Evolutionary conservation across 1,140 invertebrate species (phyloP), one percentile per base, ranked within the genome.

Genomic region (Brachystomella parvula): DNA sequence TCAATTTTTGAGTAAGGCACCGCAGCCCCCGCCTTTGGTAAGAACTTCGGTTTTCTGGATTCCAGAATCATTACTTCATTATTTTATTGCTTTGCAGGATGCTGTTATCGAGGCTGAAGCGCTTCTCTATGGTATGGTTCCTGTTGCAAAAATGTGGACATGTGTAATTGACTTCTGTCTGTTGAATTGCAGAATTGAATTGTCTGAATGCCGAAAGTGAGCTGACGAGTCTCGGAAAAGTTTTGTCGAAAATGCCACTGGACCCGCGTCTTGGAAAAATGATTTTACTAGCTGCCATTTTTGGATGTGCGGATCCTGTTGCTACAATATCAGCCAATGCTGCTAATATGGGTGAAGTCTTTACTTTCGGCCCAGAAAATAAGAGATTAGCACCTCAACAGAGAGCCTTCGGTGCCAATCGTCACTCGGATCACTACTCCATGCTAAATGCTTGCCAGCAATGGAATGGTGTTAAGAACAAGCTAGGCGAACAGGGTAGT

Each of bases 251-350:
- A 67, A 78, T 96, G 72, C 92, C 94, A 0, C 87, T 96, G 61
- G 94, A 96, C 75, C 94, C 94, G 0, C 83, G 92, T 29, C 81
- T 96, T 3, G 94, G 94, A 1, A 96, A 95, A 80, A 96, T 96
- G 93, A 88, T 96, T 83, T 86, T 97, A 26, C 80, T 96, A 26
- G 92, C 90, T 0, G 86, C 86, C 28, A 86, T 95, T 67, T 88
- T 97, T 72, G 84, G 86, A 56, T 87, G 88, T 71, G 93, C 90
- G 1, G 93, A 96, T 79, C 87, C 94, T 0, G 78, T 95, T 26
- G 88, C 90, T 15, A 94, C 90, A 1, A 92, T 98, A 83, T 94
- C 95, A 3, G 93, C 94, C 1, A 94, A 96, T 75, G 90, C 89
- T 12, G 90, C 89, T 31, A 92, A 91, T 1, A 94, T 94, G 75